Percentiles rank a stretch among this genome's conserved stretches.
phyloP scores from a whole-genome alignment of 2,888 invertebrate species.

The Zygothrica quintamaculata region DNA sequence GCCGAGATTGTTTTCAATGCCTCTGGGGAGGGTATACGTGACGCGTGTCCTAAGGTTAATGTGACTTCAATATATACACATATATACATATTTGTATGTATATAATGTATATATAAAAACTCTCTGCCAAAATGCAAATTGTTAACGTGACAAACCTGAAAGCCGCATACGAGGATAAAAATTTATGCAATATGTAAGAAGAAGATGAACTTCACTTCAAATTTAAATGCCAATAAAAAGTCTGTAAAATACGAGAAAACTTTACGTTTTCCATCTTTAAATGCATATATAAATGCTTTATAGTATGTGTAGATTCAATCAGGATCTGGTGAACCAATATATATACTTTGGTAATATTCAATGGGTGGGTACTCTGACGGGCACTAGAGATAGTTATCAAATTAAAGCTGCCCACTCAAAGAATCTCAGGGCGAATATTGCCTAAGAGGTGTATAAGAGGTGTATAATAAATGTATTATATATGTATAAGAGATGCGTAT shows the following conservation, averaged over 20 bases:
- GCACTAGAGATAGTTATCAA: no score
- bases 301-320: no score
- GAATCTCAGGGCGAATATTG: no score
- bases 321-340: no score
- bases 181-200: slow-evolving; percentile 42
- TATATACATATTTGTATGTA: no score
- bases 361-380: no score
- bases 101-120: slow-evolving; percentile 19
- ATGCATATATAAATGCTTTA: not conserved
- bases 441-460: no score
- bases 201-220: slow-evolving; percentile 28
- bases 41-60: slow-evolving; percentile 73
- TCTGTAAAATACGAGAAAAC: slow-evolving; percentile 6
- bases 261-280: not conserved
- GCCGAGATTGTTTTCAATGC: slow-evolving; percentile 70
- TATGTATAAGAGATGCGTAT: no score
- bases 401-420: no score
- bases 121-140: slow-evolving; percentile 69
- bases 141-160: slow-evolving; percentile 69
- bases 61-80: slow-evolving; percentile 62
- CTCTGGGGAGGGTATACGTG: slow-evolving; percentile 56
- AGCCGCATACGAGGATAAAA: slow-evolving; percentile 47
- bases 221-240: slow-evolving; percentile 39
- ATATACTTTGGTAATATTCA: no score
- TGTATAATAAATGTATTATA: no score